Percentiles rank a stretch among this genome's conserved stretches.
phyloP scores from a whole-genome alignment of 2,797 vertebrate species.

The Tympanoctomys barrerae region DNA sequence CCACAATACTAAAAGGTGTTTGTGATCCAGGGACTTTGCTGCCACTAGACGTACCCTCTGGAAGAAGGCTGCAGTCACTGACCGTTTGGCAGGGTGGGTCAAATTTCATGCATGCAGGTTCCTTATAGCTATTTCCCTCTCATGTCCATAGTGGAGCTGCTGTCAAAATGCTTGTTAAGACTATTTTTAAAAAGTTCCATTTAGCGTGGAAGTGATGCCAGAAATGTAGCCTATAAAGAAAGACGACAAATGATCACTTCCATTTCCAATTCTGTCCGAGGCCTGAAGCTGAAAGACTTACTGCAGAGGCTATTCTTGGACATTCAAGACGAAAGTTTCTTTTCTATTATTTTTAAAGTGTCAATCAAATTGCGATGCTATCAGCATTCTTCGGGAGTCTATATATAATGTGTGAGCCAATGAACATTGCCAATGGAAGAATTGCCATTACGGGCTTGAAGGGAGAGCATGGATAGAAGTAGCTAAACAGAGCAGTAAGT shows the following conservation, averaged over 20 bases:
- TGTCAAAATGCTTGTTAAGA: slow-evolving; percentile 70
- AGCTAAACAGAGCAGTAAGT: background rate
- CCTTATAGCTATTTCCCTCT: slow-evolving; percentile 43
- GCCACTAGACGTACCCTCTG: background rate
- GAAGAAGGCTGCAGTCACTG: background rate
- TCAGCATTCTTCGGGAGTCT: slow-evolving; percentile 55
- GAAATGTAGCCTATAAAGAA: slow-evolving; percentile 60
- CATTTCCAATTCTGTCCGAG: slow-evolving; percentile 72
- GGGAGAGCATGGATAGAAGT: background rate
- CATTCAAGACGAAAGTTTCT: slow-evolving; percentile 70
- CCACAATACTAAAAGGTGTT: background rate
- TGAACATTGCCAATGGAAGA: background rate
- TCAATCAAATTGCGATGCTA: slow-evolving; percentile 74
- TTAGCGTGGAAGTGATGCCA: slow-evolving; percentile 73
- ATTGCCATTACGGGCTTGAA: slow-evolving; percentile 3
- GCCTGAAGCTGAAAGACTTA: slow-evolving; percentile 69
- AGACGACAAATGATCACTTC: slow-evolving; percentile 75
- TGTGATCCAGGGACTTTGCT: background rate
- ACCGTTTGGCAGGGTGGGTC: background rate
- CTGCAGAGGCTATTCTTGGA: slow-evolving; percentile 78
- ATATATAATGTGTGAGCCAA: slow-evolving; percentile 37
- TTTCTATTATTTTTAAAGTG: slow-evolving; percentile 61
- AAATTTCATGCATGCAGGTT: slow-evolving; percentile 33
- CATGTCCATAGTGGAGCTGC: slow-evolving; percentile 51
- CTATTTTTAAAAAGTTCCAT: slow-evolving; percentile 79